These are phyloP conservation scores for Mormyrus lacerda DNA, from an alignment of 2,113 vertebrate species.

Conservation along the genomic window DNA sequence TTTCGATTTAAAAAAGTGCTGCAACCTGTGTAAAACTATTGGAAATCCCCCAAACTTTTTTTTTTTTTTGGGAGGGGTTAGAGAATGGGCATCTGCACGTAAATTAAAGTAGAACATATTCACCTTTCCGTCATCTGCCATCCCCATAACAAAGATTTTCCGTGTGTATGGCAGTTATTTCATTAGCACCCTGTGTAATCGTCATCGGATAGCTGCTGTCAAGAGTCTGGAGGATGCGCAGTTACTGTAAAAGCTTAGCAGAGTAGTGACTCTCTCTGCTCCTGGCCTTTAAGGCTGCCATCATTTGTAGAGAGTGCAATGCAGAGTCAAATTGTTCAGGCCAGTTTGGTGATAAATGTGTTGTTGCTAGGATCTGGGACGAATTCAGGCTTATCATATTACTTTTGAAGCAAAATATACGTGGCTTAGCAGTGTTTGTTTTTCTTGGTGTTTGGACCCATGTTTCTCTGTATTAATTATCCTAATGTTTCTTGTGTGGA, in stretches of 20 bases:
- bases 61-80: not conserved
- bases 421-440: not conserved
- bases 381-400: not conserved
- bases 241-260: not conserved
- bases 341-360: not conserved
- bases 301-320: not conserved
- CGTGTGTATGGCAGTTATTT: not conserved
- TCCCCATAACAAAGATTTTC: not conserved
- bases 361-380: not conserved
- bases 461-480: conserved; percentile 15
- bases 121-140: not conserved
- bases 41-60: not conserved
- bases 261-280: not conserved
- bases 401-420: not conserved
- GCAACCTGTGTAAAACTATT: not conserved
- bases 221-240: not conserved
- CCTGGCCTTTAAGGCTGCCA: not conserved
- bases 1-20: not conserved
- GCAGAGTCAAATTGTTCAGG: not conserved
- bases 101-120: not conserved
- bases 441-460: conserved; percentile 1
- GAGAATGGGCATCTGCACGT: not conserved
- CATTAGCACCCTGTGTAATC: not conserved
- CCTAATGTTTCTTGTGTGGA: conserved; percentile 8
- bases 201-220: not conserved